These are phyloP conservation scores for Clistopyga incitator DNA, from an alignment of 2,888 invertebrate genomes.

Conservation along the genomic window DNA sequence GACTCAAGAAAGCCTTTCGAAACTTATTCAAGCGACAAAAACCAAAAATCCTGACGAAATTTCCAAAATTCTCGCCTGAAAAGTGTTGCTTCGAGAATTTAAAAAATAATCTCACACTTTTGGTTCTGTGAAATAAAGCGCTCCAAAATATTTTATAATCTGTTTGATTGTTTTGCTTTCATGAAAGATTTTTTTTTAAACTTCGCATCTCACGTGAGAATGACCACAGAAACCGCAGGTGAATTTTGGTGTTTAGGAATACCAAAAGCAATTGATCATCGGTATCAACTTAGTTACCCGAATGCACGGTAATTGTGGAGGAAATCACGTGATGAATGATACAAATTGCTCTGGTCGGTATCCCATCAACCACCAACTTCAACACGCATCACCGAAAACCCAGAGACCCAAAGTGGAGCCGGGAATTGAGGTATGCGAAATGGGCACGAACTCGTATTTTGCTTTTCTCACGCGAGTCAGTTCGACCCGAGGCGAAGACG, in stretches of 20 bases:
- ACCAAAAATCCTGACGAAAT: conserved; percentile 10
- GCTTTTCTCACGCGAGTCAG: conserved; percentile 40
- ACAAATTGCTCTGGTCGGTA: conserved; percentile 34
- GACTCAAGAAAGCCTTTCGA: conserved; percentile 1
- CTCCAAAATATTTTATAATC: no score
- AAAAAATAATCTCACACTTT: background rate
- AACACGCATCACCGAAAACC: conserved; percentile 9
- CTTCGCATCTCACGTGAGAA: no score
- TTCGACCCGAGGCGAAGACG: conserved; percentile 4
- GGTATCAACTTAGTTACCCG: background rate
- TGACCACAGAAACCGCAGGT: no score
- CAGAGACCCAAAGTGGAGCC: background rate
- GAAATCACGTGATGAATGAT: conserved; percentile 31
- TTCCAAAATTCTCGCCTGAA: background rate
- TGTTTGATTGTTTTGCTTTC: no score
- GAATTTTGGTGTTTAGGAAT: background rate
- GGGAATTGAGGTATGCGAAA: background rate
- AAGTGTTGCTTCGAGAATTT: background rate
- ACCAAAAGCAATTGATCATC: background rate
- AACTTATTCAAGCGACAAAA: background rate
- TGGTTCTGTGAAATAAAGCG: no score
- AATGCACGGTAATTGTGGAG: background rate
- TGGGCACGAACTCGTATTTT: conserved; percentile 23
- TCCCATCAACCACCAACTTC: background rate
- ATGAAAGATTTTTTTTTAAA: no score